A percentile compares a stretch with the other conserved stretches of the same genome.
Evolutionary conservation across 2,888 invertebrate genomes (phyloP).

Genomic region (Orgyia antiqua): DNA sequence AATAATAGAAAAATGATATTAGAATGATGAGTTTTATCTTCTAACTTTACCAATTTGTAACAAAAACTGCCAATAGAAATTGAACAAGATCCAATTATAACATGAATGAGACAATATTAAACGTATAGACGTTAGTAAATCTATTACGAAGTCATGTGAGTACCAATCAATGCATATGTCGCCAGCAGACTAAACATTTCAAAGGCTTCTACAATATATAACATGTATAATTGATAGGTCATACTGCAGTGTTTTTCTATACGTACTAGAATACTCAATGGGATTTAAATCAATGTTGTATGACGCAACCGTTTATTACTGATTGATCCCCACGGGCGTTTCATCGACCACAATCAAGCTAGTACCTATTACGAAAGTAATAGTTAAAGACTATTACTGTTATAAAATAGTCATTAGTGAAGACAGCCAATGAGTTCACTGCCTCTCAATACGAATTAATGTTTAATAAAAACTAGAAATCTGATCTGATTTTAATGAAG

Average conservation of each 20-base stretch:
- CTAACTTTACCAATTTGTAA: too few relatives aligned
- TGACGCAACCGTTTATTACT: constrained; percentile 3
- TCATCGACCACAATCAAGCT: constrained; percentile 15
- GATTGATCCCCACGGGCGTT: constrained; percentile 11
- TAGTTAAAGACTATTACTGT: too few relatives aligned
- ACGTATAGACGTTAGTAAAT: background rate
- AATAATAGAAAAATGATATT: too few relatives aligned
- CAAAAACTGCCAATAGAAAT: too few relatives aligned
- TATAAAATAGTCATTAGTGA: too few relatives aligned
- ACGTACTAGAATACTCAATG: constrained; percentile 14
- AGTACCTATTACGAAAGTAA: constrained; percentile 23
- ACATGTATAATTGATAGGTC: constrained; percentile 27
- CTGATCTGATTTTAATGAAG: too few relatives aligned
- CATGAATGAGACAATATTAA: too few relatives aligned
- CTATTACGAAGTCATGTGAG: constrained; percentile 22
- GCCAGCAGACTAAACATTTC: constrained; percentile 27
- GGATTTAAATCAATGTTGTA: constrained; percentile 12
- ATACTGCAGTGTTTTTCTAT: constrained; percentile 20
- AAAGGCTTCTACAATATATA: constrained; percentile 39
- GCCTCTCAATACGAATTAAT: too few relatives aligned
- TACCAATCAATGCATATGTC: constrained; percentile 37
- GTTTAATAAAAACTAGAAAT: too few relatives aligned
- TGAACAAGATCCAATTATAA: too few relatives aligned
- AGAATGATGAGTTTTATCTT: too few relatives aligned
- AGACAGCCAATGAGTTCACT: too few relatives aligned